phyloP scores from a whole-genome alignment of 2,113 vertebrate species.

The Pampusana beccarii region DNA sequence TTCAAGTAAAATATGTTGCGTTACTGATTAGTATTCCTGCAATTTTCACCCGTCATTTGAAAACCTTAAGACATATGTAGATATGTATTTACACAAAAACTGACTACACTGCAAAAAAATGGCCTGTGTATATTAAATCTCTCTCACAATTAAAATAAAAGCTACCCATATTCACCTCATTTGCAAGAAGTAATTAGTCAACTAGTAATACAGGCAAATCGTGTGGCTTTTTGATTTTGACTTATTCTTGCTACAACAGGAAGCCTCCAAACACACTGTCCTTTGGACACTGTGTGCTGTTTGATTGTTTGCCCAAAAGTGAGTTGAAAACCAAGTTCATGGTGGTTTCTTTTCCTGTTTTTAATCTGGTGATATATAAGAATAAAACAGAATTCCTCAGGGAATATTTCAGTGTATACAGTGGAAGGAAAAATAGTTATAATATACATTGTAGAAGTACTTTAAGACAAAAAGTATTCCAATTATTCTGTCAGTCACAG shows the following conservation, averaged over 20 bases:
- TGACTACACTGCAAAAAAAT: not conserved
- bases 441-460: not conserved
- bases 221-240: not conserved
- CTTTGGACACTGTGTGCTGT: not conserved
- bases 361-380: accelerated
- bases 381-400: not conserved
- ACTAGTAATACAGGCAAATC: not conserved
- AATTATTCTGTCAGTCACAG: not conserved
- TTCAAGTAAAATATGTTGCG: not conserved
- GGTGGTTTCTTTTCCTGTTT: not conserved
- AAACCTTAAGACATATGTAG: not conserved
- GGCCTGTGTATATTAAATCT: not conserved
- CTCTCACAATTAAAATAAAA: not conserved
- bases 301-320: not conserved
- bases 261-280: not conserved
- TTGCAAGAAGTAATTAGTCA: not conserved
- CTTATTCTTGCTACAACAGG: not conserved
- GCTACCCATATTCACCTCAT: not conserved
- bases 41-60: too few relatives aligned
- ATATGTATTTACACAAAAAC: not conserved
- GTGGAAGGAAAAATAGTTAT: not conserved
- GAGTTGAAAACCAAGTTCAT: not conserved
- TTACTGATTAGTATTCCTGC: not conserved
- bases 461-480: slow-evolving; percentile 19
- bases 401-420: not conserved